Base-by-base conservation (phyloP, 2,888 invertebrate genomes). In the Tryphoninae sp. region DNA sequence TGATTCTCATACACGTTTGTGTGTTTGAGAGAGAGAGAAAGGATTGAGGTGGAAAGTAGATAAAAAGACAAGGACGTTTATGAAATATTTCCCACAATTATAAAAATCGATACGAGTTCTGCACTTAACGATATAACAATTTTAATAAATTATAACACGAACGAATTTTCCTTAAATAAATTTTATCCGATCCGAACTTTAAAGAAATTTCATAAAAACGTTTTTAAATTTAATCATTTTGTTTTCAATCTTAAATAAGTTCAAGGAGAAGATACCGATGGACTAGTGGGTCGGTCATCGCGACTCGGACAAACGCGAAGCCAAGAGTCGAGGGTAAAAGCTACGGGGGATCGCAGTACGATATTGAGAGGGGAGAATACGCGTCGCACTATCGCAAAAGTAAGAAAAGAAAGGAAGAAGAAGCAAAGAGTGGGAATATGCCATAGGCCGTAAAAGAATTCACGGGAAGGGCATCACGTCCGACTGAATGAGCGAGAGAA, bases 391-490 rank as follows among this genome's bases (percentile, higher is more conserved):
- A 19, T 19, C 42, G 33, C 16, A 13, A 19, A 62, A 71, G 49
- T 59, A 59, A 11, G 62, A 64, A 65, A 33, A 26, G 67, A 78
- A 68, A 71, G 23, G 65, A 55, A 45, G 65, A 40, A 72, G 61
- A 22, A 62, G 45, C 22, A 55, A 76, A 62, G 53, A 79, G 67
- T 67, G 68, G 68, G 68, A 76, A 69, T 77, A 77, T 64, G 73
- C 26, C 62, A 73, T 73, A 68, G 64, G 76, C 68, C 68, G 59
- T 75, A 72, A 78, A 79, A 82, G 79, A 82, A 79, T 75, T 79
- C 62, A 68, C 68, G 61, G 58, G 61, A 75, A 75, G 71, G 67
- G 62, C 71, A 72, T 64, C 67, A 51, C 65, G 40, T 73, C 53
- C 81, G 55, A 26, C 51, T 65, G 69, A 74, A 78, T 65, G 81